Base-by-base conservation (phyloP, 2,113 vertebrate species). In the Sialia sialis region DNA sequence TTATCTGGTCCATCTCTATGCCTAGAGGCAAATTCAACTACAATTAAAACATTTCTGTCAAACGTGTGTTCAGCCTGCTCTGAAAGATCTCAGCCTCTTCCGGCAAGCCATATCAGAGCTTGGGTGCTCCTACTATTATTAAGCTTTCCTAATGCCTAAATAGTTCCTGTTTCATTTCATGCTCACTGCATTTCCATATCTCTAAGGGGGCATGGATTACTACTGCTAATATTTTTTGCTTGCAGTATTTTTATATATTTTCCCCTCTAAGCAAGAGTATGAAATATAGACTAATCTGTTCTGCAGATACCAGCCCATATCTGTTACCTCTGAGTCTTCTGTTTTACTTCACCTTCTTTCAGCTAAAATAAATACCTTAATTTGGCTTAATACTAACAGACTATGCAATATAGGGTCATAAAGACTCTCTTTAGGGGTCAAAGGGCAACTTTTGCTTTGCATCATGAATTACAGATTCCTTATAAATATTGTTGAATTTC, bases 11-110 rank as follows among this genome's bases (percentile, higher is more conserved):
- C 69, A 56, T 52, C 76, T 87, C 64, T 60, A n/a, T 84, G 92
- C 87, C 92, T 89, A 38, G 62, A 75, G 56, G 78, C 81, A 79
- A 72, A 79, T 72, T 63, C 48, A 72, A 22, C 13, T 52, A 6
- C 78, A 94, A 89, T 93, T 93, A 87, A 91, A 84, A 87, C 44
- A 60, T 84, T 74, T 82, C 56, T 91, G 73, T 75, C 60, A 94
- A 74, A 70, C 32, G 39, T 0, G 0, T 84, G 48, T 72, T 78
- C 78, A 75, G 56, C 30, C 36, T 84, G 43, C 48, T 93, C 69
- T 93, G 87, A 75, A 78, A 75, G 60, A 75, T 44, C 27, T 68
- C 36, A 29, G 44, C 34, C 20, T 96, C 54, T 85, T 84, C 74
- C 0, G 0, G 48, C 30, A 91, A 91, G 62, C 16, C 56, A 72